A percentile compares a stretch with the other conserved stretches of the same genome.
Evolutionary conservation across 2,113 vertebrate species (phyloP).

Genomic region (Rhineura floridana): DNA sequence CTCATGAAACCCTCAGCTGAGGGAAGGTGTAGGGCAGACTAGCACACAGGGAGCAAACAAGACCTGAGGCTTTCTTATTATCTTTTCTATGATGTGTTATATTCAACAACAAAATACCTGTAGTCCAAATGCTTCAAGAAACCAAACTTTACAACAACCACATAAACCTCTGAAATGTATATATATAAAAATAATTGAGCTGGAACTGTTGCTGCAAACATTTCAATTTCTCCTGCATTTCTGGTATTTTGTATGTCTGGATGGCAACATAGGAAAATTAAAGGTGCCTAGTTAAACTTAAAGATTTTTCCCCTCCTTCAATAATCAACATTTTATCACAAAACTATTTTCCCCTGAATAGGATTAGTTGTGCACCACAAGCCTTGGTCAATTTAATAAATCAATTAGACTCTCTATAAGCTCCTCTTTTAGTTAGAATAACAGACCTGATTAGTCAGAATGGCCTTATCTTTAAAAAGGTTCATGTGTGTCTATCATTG

Average conservation of each 20-base stretch:
- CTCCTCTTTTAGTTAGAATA: constrained; percentile 49
- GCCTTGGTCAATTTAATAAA: constrained; percentile 36
- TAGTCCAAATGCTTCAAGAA: too few species aligned
- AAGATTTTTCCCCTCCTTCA: neutral
- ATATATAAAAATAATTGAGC: too few species aligned
- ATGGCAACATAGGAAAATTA: neutral
- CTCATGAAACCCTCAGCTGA: too few species aligned
- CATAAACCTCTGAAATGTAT: too few species aligned
- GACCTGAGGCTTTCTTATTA: too few species aligned
- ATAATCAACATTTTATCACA: neutral
- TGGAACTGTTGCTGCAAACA: too few species aligned
- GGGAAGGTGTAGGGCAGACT: too few species aligned
- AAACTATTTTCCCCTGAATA: neutral
- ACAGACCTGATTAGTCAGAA: constrained; percentile 65
- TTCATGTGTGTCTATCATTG: constrained; percentile 70
- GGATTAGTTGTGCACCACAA: constrained; percentile 4
- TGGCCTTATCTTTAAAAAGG: constrained; percentile 68
- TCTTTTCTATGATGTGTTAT: too few species aligned
- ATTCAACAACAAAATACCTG: too few species aligned
- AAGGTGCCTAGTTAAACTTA: neutral
- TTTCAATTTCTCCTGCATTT: too few species aligned
- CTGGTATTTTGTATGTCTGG: neutral
- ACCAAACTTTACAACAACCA: too few species aligned
- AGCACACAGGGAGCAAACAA: too few species aligned
- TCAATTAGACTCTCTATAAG: neutral